Evolutionary conservation across 2,113 vertebrate species (phyloP).

Genomic region (Epinephelus moara): DNA sequence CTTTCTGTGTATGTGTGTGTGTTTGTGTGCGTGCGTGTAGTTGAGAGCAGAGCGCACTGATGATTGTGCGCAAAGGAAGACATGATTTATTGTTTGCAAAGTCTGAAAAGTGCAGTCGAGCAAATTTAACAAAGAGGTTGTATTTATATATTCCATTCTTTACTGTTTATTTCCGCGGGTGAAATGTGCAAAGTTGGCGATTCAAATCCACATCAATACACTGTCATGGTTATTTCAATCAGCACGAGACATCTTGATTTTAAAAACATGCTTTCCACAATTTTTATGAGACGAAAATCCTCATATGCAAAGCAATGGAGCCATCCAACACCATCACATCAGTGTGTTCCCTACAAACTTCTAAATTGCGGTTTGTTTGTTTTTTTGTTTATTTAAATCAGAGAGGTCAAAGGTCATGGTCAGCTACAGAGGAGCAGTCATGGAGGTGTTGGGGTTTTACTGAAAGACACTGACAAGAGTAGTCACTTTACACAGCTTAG

Average conservation of each 20-base stretch:
- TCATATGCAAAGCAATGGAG: background rate
- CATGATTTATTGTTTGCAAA: constrained; percentile 80
- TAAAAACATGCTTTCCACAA: background rate
- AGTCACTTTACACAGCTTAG: background rate
- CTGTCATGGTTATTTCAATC: background rate
- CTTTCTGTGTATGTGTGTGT: constrained; percentile 29
- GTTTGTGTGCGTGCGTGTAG: constrained; percentile 26
- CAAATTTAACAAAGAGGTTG: constrained; percentile 66
- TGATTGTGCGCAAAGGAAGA: constrained; percentile 77
- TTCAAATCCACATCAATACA: background rate
- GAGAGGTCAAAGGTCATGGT: constrained; percentile 65
- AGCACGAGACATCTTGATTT: background rate
- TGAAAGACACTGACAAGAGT: background rate
- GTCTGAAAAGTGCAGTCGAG: constrained; percentile 77
- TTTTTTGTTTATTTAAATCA: too few relatives aligned
- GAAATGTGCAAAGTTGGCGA: background rate
- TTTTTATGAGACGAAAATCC: background rate
- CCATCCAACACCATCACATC: background rate
- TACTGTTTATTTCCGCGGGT: constrained; percentile 51
- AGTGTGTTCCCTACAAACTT: background rate
- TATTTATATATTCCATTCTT: constrained; percentile 49
- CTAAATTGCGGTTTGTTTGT: background rate
- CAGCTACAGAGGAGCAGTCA: background rate
- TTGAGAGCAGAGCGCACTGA: constrained; percentile 62
- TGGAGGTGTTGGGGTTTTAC: background rate